Evolutionary conservation across 2,113 vertebrate species (phyloP).

Genomic region (Astatotilapia flaviijosephi): DNA sequence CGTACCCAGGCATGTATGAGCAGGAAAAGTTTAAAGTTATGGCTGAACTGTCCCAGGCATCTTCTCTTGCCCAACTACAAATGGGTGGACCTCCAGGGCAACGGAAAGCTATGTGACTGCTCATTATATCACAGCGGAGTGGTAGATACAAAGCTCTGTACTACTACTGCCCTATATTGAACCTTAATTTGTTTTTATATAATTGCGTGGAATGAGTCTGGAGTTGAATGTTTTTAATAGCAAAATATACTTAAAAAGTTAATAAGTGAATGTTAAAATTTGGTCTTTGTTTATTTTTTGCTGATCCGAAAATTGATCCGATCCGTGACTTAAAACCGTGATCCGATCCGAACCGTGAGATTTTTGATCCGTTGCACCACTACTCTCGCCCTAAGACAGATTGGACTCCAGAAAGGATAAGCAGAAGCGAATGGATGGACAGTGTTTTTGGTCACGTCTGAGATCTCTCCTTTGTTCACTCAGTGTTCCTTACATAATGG

Average conservation of each 20-base stretch:
- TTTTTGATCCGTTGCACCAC: neutral
- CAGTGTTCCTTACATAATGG: neutral
- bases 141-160: neutral
- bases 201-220: no score
- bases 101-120: neutral
- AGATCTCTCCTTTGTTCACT: neutral
- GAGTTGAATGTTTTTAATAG: no score
- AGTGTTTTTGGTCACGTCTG: neutral
- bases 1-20: fast-evolving
- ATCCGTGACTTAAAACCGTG: neutral
- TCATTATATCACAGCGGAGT: neutral
- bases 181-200: no score
- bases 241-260: no score
- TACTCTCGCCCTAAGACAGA: neutral
- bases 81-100: fast-evolving
- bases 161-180: neutral
- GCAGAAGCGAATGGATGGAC: neutral
- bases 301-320: neutral
- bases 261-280: no score
- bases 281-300: no score
- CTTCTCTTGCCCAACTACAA: fast-evolving
- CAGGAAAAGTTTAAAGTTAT: neutral
- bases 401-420: neutral
- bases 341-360: fast-evolving
- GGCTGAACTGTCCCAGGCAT: fast-evolving